A percentile compares a stretch with the other conserved stretches of the same genome.
phyloP scores from a whole-genome alignment of 2,888 invertebrate genomes.

The Chamaedrilus cognettii region DNA sequence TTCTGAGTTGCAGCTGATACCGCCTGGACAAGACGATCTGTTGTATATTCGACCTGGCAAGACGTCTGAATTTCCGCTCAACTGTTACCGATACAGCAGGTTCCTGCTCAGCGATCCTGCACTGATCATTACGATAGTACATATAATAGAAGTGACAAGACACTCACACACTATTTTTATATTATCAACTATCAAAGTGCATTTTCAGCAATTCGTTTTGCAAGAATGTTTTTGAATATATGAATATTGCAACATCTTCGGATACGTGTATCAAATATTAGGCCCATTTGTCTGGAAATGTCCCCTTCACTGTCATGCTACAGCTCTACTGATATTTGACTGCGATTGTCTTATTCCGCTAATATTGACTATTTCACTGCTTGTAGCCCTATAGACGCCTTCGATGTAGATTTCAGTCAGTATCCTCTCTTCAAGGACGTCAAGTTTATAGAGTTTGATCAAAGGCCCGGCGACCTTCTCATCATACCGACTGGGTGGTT shows the following conservation, averaged over 20 bases:
- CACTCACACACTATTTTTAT: too few species aligned
- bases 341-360: not conserved
- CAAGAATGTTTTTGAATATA: too few species aligned
- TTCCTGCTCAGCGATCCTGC: too few species aligned
- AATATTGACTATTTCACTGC: slow-evolving; percentile 4
- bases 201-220: too few species aligned
- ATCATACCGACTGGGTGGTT: slow-evolving; percentile 58
- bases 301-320: too few species aligned
- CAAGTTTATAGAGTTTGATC: slow-evolving; percentile 49
- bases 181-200: too few species aligned
- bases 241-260: too few species aligned
- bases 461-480: slow-evolving; percentile 55
- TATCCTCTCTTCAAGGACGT: slow-evolving; percentile 44
- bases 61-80: slow-evolving; percentile 55
- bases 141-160: too few species aligned
- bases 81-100: slow-evolving; percentile 57
- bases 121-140: too few species aligned
- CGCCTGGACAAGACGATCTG: slow-evolving; percentile 57
- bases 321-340: too few species aligned
- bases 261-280: too few species aligned
- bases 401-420: slow-evolving; percentile 39
- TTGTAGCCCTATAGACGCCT: slow-evolving; percentile 49
- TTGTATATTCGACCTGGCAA: slow-evolving; percentile 42
- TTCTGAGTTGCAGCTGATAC: too few species aligned
- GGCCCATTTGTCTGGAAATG: not conserved